A percentile compares a stretch with the other conserved stretches of the same genome.
Evolutionary conservation across 2,888 invertebrate species (phyloP).

Genomic region (Drosophila barbarae): DNA sequence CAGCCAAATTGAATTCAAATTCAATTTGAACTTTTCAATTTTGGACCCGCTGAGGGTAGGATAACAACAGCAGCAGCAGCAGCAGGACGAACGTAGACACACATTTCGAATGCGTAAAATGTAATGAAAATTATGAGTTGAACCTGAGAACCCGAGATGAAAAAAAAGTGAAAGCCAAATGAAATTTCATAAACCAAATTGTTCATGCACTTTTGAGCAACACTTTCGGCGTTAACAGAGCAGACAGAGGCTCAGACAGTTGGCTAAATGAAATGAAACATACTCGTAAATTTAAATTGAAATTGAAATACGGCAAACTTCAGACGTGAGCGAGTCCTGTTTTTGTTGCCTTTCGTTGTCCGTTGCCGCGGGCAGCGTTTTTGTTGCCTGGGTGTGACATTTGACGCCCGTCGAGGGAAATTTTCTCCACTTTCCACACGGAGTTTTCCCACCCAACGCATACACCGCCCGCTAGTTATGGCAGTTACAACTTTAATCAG

Average conservation of each 20-base stretch:
- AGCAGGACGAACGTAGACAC: constrained; percentile 1
- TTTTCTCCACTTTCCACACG: constrained; percentile 12
- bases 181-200: constrained; percentile 71
- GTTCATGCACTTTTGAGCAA: constrained; percentile 69
- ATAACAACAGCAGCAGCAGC: constrained; percentile 36
- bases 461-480: constrained; percentile 38
- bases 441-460: neutral
- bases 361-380: constrained; percentile 48
- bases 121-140: constrained; percentile 67
- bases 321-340: constrained; percentile 31
- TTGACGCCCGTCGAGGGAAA: constrained; percentile 34
- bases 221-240: constrained; percentile 57
- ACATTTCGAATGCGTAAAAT: constrained; percentile 67
- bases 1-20: constrained; percentile 79
- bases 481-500: constrained; percentile 59
- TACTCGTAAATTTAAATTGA: constrained; percentile 58
- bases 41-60: constrained; percentile 42
- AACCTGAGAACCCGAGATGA: constrained; percentile 38
- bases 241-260: constrained; percentile 34
- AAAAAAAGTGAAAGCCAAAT: constrained; percentile 55
- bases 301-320: constrained; percentile 46
- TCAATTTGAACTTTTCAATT: constrained; percentile 80
- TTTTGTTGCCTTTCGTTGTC: constrained; percentile 23
- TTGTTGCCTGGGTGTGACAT: constrained; percentile 48
- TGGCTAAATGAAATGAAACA: constrained; percentile 63